Percentiles rank a stretch among this genome's conserved stretches.
Conservation (phyloP, 2,888 invertebrate genomes). For the Brachyptera putata region DNA sequence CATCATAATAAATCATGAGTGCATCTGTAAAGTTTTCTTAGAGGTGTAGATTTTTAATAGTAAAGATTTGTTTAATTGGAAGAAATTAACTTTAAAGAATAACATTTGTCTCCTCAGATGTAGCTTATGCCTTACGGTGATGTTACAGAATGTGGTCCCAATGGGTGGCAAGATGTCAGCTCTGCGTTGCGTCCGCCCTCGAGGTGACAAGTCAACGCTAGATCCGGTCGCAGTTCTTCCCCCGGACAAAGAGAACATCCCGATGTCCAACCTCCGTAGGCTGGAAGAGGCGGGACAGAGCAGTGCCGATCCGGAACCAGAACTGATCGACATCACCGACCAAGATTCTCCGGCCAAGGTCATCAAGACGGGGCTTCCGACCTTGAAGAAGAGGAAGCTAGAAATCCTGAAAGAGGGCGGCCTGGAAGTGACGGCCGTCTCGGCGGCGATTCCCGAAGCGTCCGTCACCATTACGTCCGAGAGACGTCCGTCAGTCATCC, state of each 20-base stretch:
- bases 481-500: constrained; percentile 46
- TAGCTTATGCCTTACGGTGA: too few relatives aligned
- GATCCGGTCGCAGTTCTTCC: constrained; percentile 40
- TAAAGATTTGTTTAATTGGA: too few relatives aligned
- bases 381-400: constrained; percentile 61
- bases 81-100: too few relatives aligned
- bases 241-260: constrained; percentile 55
- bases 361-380: constrained; percentile 24
- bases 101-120: too few relatives aligned
- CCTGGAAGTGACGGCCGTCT: constrained; percentile 67
- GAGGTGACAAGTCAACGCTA: constrained; percentile 47
- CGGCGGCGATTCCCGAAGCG: constrained; percentile 38
- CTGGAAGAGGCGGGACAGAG: background rate
- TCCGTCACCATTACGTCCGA: constrained; percentile 31
- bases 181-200: constrained; percentile 62
- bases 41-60: too few relatives aligned
- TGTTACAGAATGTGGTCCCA: too few relatives aligned
- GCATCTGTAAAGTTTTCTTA: too few relatives aligned
- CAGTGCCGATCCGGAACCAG: constrained; percentile 38
- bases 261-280: constrained; percentile 38
- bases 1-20: too few relatives aligned
- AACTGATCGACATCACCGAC: constrained; percentile 40
- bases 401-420: constrained; percentile 73
- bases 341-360: constrained; percentile 25
- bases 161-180: constrained; percentile 48